Evolutionary conservation across 2,113 vertebrate genomes (phyloP).

Genomic region (Egretta garzetta): DNA sequence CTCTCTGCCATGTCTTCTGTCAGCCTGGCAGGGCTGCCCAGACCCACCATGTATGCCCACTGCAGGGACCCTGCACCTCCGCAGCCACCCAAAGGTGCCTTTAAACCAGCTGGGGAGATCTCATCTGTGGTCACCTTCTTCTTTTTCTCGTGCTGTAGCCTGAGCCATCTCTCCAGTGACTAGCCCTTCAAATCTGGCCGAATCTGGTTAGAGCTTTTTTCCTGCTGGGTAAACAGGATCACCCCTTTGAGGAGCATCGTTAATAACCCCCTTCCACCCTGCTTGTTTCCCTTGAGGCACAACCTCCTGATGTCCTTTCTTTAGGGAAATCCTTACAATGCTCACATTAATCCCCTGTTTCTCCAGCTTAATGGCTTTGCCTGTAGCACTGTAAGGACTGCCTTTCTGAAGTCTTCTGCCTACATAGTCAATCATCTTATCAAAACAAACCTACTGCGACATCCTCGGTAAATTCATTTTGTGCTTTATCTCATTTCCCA

Average conservation of each 20-base stretch:
- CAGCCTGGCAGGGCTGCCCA: neutral
- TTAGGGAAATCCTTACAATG: neutral
- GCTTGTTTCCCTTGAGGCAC: neutral
- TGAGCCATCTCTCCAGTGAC: neutral
- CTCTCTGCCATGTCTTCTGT: neutral
- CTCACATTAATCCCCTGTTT: neutral
- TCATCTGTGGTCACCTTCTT: neutral
- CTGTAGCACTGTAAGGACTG: neutral
- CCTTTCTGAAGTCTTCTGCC: neutral
- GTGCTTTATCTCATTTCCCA: neutral
- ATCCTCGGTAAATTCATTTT: slow-evolving; percentile 11
- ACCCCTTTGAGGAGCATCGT: neutral
- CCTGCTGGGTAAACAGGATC: neutral
- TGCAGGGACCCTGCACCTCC: neutral
- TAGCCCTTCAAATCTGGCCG: neutral
- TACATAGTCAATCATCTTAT: slow-evolving; percentile 2
- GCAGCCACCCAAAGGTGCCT: neutral
- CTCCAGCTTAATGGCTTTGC: slow-evolving; percentile 23
- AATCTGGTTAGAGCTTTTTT: slow-evolving; percentile 35
- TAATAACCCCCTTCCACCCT: neutral
- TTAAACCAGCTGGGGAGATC: neutral
- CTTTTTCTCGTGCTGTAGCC: neutral
- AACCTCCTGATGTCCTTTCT: neutral
- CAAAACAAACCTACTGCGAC: neutral
- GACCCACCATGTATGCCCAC: neutral